These are phyloP conservation scores for Ophonus ardosiacus DNA, from an alignment of 2,888 invertebrate species.

Conservation along the genomic window DNA sequence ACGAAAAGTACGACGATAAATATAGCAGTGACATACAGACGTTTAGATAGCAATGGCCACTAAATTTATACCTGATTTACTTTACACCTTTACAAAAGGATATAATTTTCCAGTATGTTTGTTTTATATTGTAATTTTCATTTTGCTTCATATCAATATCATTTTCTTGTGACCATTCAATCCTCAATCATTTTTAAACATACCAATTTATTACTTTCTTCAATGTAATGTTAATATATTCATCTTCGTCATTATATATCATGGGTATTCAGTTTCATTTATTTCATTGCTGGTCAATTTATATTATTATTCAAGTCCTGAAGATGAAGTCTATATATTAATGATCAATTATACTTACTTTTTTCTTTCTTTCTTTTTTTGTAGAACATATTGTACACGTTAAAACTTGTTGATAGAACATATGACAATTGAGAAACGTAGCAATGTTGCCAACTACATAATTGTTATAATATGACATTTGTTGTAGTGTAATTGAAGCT, in stretches of 20 bases:
- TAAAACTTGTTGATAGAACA: not conserved
- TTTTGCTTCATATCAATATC: slow-evolving; percentile 7
- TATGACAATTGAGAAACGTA: not conserved
- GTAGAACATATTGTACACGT: not conserved
- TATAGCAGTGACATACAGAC: slow-evolving; percentile 37
- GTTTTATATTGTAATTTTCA: no score
- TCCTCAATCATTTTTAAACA: slow-evolving; percentile 40
- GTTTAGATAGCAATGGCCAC: slow-evolving; percentile 25
- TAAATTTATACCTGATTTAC: slow-evolving; percentile 53
- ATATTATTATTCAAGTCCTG: slow-evolving; percentile 12
- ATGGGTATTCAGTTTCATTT: slow-evolving; percentile 23
- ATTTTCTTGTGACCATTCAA: slow-evolving; percentile 17
- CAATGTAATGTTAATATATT: slow-evolving; percentile 33
- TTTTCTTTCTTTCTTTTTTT: not conserved
- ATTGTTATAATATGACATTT: no score
- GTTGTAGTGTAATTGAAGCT: no score
- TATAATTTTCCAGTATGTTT: no score
- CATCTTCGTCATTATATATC: slow-evolving; percentile 34
- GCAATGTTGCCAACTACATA: not conserved
- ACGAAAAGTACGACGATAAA: slow-evolving; percentile 32
- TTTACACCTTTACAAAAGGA: no score
- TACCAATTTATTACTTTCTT: slow-evolving; percentile 12
- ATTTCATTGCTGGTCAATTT: slow-evolving; percentile 19
- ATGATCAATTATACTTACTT: not conserved
- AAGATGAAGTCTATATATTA: slow-evolving; percentile 2